These are phyloP conservation scores for Aromia moschata DNA, from an alignment of 2,888 invertebrate genomes.

Conservation along the genomic window DNA sequence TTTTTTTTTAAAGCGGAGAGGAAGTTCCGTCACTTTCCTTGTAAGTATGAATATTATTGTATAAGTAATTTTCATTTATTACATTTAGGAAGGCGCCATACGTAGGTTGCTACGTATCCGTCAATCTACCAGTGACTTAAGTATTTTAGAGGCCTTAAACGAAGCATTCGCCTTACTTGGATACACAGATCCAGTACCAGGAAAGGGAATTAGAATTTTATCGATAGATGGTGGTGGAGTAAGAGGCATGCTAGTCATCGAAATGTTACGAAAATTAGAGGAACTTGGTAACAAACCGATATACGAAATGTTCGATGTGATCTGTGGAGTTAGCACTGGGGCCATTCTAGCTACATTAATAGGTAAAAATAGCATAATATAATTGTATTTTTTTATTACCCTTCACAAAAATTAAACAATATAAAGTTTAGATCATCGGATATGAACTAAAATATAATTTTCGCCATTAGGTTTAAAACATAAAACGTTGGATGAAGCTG, in stretches of 20 bases:
- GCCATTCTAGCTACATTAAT: constrained; percentile 74
- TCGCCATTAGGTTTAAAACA: constrained; percentile 68
- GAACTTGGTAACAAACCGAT: constrained; percentile 73
- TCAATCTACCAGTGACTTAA: constrained; percentile 57
- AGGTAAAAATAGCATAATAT: constrained; percentile 63
- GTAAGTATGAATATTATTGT: too few relatives aligned
- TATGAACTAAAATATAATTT: too few relatives aligned
- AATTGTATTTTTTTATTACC: too few relatives aligned
- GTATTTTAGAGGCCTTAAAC: constrained; percentile 55
- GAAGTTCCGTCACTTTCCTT: too few relatives aligned
- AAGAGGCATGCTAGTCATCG: constrained; percentile 85
- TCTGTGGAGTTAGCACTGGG: constrained; percentile 86
- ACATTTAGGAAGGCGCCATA: constrained; percentile 72
- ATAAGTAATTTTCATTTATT: constrained; percentile 33
- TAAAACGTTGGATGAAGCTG: constrained; percentile 69
- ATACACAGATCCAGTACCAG: constrained; percentile 72
- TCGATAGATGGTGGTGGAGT: constrained; percentile 93
- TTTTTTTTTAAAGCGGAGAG: too few relatives aligned
- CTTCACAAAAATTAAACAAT: too few relatives aligned
- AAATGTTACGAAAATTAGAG: constrained; percentile 83
- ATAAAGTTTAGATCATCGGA: too few relatives aligned
- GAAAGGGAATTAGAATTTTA: constrained; percentile 80
- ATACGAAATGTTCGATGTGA: constrained; percentile 85
- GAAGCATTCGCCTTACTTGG: constrained; percentile 77
- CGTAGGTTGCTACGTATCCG: constrained; percentile 70